Evolutionary conservation across 2,797 vertebrate species (phyloP), one percentile per base, ranked within the genome.

Genomic region (Rhinogobio ventralis): DNA sequence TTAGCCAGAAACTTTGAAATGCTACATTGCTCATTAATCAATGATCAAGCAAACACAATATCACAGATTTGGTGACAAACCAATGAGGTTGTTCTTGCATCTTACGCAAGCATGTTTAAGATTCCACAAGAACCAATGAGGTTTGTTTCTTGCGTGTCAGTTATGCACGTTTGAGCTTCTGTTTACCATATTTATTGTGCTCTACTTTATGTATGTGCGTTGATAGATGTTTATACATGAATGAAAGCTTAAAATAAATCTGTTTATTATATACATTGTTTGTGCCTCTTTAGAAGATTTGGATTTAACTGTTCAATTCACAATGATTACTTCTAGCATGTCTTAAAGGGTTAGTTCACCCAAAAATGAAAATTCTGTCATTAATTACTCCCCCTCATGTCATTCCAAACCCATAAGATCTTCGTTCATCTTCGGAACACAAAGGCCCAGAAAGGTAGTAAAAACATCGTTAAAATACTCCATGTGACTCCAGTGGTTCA

Each of bases 1-100:
- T 46, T 64, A 23, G n/a, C 42, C 39, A 46, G 55, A 42, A 15
- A 46, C 76, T 64, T 64, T 82, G 42, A 75, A 53, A 74, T 64
- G 45, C 19, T 36, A 20, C 42, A 46, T 28, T n/a, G 28, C 49
- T 83, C 11, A 17, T 36, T 66, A 66, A 46, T 62, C 11, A 33
- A 67, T 30, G 15, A 53, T 81, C 25, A 62, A 60, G 25, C 68
- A 81, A 36, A 69, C 33, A 19, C 15, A 11, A n/a, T 51, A 36
- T 36, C 5, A 17, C 20, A 67, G 28, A 80, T 49, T 20, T 53
- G 78, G 7, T 53, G 19, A 49, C 5, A 13, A 42, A 23, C 20
- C 66, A 68, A 36, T 68, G 33, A 68, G 33, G 33, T 39, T 39
- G 33, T 67, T 66, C 30, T 39, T 33, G 7, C 19, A 10, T 39